Evolutionary conservation across 2,888 invertebrate species (phyloP).

Genomic region (Caenorhabditis zanzibari): DNA sequence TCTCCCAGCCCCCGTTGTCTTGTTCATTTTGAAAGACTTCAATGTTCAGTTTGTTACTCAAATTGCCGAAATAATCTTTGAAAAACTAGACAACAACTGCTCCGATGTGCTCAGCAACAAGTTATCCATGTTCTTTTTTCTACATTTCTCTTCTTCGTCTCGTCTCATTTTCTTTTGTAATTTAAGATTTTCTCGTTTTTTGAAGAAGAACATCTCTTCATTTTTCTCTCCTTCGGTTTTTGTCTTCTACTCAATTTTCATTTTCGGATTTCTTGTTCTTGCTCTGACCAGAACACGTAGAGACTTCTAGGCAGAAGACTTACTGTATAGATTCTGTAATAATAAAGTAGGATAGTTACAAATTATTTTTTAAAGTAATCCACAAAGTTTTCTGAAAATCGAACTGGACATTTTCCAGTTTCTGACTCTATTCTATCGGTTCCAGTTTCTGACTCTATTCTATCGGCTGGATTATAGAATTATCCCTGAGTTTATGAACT

Average conservation of each 20-base stretch:
- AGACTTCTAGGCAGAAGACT: not conserved
- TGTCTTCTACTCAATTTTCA: not conserved
- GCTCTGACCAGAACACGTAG: conserved; percentile 29
- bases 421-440: no score
- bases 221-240: not conserved
- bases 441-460: no score
- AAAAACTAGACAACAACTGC: conserved; percentile 42
- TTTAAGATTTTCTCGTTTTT: conserved; percentile 30
- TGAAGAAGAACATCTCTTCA: conserved; percentile 5
- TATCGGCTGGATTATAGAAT: no score
- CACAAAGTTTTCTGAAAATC: no score
- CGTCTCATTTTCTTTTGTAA: conserved; percentile 33
- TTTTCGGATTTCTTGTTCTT: no score
- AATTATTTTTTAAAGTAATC: no score
- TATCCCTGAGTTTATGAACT: no score
- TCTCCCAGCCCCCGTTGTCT: not conserved
- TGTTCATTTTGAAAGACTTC: not conserved
- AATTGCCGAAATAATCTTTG: conserved; percentile 1
- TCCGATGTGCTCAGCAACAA: conserved; percentile 15
- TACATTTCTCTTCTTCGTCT: conserved; percentile 14
- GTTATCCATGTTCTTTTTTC: conserved; percentile 25
- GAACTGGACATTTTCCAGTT: no score
- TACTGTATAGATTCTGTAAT: no score
- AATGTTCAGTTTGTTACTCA: conserved; percentile 2
- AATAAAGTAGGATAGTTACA: no score